Percentiles rank a stretch among this genome's conserved stretches.
phyloP scores from a whole-genome alignment of 2,888 invertebrate species.

The Syrphus vitripennis region DNA sequence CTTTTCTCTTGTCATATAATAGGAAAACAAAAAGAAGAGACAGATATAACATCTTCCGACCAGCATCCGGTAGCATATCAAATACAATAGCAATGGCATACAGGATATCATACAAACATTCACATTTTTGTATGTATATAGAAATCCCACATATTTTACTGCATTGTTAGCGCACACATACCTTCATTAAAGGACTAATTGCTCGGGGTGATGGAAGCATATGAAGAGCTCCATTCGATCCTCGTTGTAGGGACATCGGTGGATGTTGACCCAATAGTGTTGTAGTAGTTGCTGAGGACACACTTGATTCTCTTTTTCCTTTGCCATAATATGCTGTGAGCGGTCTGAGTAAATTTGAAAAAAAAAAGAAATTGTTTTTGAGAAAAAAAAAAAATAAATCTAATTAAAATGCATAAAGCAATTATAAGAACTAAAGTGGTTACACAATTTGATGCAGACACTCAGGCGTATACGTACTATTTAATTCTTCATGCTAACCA shows the following conservation, averaged over 20 bases:
- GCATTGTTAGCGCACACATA: conserved; percentile 67
- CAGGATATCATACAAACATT: not conserved
- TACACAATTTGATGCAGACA: not conserved
- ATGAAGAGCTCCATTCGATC: conserved; percentile 80
- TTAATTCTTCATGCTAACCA: not conserved
- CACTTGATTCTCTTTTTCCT: conserved; percentile 86
- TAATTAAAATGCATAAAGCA: conserved; percentile 37
- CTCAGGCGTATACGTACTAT: conserved; percentile 51
- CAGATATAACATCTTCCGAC: conserved; percentile 33
- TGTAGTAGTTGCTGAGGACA: conserved; percentile 90
- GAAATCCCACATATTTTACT: not conserved
- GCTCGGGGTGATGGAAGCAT: conserved; percentile 78
- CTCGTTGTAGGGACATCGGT: conserved; percentile 78
- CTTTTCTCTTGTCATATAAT: conserved; percentile 11
- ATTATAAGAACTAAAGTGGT: not conserved
- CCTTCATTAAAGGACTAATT: conserved; percentile 81
- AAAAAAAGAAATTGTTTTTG: conserved; percentile 2
- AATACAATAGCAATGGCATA: conserved; percentile 1
- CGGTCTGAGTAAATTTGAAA: conserved; percentile 83
- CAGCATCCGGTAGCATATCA: conserved; percentile 12
- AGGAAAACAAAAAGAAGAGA: conserved; percentile 10
- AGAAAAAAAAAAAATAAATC: conserved; percentile 28
- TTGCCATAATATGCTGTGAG: conserved; percentile 86
- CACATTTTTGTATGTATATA: not conserved
- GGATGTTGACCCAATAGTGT: conserved; percentile 84